These are phyloP conservation scores for Toxotes jaculatrix DNA, from an alignment of 2,113 vertebrate genomes.

Conservation along the genomic window DNA sequence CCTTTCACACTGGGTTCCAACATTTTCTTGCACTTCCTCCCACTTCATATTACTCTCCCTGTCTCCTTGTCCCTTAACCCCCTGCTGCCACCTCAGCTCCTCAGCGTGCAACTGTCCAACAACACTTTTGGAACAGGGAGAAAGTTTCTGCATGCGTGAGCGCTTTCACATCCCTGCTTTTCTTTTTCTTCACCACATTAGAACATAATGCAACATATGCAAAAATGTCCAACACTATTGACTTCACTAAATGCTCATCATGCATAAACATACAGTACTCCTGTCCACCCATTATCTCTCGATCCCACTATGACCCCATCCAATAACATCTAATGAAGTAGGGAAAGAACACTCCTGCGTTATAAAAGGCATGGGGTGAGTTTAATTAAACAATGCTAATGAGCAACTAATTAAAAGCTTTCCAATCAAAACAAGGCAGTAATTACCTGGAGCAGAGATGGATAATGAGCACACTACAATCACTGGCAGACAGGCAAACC, in stretches of 20 bases:
- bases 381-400: slow-evolving; percentile 87
- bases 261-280: slow-evolving; percentile 18
- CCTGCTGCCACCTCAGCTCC: slow-evolving; percentile 21
- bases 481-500: slow-evolving; percentile 71
- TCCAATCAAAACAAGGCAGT: slow-evolving; percentile 83
- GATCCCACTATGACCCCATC: slow-evolving; percentile 53
- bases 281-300: slow-evolving; percentile 37
- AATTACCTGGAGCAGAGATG: slow-evolving; percentile 81
- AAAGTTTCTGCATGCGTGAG: slow-evolving; percentile 14
- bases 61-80: slow-evolving; percentile 42
- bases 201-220: slow-evolving; percentile 5
- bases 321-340: slow-evolving; percentile 71
- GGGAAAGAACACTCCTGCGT: slow-evolving; percentile 62
- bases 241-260: slow-evolving; percentile 38
- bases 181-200: slow-evolving; percentile 3
- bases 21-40: slow-evolving; percentile 41
- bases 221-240: slow-evolving; percentile 30
- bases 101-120: slow-evolving; percentile 31
- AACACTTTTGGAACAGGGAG: slow-evolving; percentile 16
- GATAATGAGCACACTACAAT: slow-evolving; percentile 81
- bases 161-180: not conserved
- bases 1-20: slow-evolving; percentile 47
- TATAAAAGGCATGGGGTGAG: slow-evolving; percentile 79
- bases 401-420: slow-evolving; percentile 85
- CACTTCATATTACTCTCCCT: slow-evolving; percentile 37